Percentiles rank a stretch among this genome's conserved stretches.
phyloP scores from a whole-genome alignment of 2,888 invertebrate species.

The Drosophila anomalipes region DNA sequence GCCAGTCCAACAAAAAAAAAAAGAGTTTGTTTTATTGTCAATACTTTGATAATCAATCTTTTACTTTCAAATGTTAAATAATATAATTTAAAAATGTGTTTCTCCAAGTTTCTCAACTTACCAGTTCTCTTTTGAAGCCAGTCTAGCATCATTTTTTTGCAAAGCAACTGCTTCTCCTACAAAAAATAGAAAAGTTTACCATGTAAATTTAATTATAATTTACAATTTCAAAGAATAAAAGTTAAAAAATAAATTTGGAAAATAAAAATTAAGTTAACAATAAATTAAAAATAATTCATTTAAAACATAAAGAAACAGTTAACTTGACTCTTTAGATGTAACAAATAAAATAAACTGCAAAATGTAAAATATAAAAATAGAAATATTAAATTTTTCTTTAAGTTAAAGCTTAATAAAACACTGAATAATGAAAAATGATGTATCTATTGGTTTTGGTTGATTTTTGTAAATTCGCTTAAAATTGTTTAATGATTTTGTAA shows the following conservation, averaged over 20 bases:
- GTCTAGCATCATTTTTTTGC: not conserved
- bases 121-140: not conserved
- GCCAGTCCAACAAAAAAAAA: conserved; percentile 6
- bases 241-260: not conserved
- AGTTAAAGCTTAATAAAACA: no score
- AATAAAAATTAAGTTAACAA: not conserved
- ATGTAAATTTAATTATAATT: not conserved
- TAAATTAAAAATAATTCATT: not conserved
- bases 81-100: not conserved
- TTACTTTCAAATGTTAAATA: conserved; percentile 3
- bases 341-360: not conserved
- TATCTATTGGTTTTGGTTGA: not conserved
- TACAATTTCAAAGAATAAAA: not conserved
- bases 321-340: fast-evolving
- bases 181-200: not conserved
- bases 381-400: not conserved
- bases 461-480: not conserved
- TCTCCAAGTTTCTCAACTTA: not conserved
- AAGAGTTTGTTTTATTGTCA: conserved; percentile 2
- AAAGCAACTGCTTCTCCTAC: not conserved
- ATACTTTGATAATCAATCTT: conserved; percentile 39
- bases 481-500: not conserved
- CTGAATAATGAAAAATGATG: no score
- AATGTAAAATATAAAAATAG: not conserved
- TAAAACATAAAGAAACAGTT: not conserved